Evolutionary conservation across 2,888 invertebrate genomes (phyloP).

Genomic region (Drosophila helvetica): DNA sequence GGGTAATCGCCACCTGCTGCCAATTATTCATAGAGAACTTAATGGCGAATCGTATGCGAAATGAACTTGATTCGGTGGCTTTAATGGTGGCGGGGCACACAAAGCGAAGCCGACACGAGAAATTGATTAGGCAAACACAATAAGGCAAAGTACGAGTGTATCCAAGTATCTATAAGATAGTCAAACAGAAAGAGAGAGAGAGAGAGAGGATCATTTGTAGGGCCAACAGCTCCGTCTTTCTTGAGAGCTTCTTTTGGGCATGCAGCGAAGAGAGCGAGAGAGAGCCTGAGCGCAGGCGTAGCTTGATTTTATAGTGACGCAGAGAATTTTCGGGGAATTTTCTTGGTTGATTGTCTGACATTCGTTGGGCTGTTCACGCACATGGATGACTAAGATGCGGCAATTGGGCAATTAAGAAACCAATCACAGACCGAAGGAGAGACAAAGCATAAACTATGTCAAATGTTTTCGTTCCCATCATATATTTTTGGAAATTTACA

Average conservation of each 20-base stretch:
- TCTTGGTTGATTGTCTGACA: not conserved
- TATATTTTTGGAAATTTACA: not conserved
- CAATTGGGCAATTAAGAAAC: conserved; percentile 10
- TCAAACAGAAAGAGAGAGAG: not conserved
- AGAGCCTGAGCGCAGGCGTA: not conserved
- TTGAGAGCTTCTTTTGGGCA: not conserved
- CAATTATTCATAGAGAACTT: not conserved
- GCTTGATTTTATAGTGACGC: conserved; percentile 34
- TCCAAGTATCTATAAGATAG: conserved; percentile 16
- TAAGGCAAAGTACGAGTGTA: not conserved
- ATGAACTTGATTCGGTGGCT: conserved; percentile 2
- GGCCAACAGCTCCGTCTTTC: not conserved
- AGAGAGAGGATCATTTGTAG: conserved; percentile 1
- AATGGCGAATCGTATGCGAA: not conserved
- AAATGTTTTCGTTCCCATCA: conserved; percentile 19
- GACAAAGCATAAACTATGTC: not conserved
- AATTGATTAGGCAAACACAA: conserved; percentile 17
- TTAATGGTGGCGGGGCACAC: not conserved
- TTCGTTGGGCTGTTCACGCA: conserved; percentile 17
- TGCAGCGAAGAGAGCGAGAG: not conserved
- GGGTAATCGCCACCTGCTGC: not conserved
- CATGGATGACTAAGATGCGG: conserved; percentile 34
- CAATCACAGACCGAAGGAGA: not conserved
- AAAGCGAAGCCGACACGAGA: conserved; percentile 1
- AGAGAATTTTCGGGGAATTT: conserved; percentile 39